These are phyloP conservation scores for Rynchops niger DNA, from an alignment of 2,113 vertebrate genomes.

Conservation along the genomic window DNA sequence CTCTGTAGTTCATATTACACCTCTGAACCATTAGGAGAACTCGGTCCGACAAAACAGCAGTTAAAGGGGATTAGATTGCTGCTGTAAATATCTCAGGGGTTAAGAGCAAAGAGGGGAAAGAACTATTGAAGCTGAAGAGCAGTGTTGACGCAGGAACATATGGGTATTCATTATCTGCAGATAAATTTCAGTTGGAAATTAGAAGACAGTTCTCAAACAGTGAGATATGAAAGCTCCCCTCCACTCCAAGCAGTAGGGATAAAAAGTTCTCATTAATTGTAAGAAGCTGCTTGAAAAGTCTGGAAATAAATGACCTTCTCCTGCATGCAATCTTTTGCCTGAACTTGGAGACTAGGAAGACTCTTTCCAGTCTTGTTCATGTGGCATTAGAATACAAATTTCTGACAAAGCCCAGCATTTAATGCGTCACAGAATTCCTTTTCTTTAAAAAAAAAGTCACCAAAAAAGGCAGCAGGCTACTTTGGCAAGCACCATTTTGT, in stretches of 20 bases:
- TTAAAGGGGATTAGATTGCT: background rate
- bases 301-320: background rate
- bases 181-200: conserved; percentile 5
- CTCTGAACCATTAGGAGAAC: background rate
- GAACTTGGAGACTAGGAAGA: background rate
- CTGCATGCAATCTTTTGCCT: background rate
- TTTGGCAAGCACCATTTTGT: background rate
- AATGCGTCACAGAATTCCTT: background rate
- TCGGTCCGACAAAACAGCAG: background rate
- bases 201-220: background rate
- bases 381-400: background rate
- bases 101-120: conserved; percentile 13
- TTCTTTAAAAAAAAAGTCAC: background rate
- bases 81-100: background rate
- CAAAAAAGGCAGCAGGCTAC: background rate
- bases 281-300: background rate
- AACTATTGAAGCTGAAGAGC: conserved; percentile 1
- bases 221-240: background rate
- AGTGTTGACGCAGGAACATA: background rate
- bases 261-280: background rate
- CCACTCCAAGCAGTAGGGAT: background rate
- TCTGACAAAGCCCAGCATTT: background rate
- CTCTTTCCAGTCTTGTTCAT: background rate
- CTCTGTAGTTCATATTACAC: background rate
- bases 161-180: background rate